Evolutionary conservation across 2,888 invertebrate genomes (phyloP).

Genomic region (Pyrrhosoma nymphula): DNA sequence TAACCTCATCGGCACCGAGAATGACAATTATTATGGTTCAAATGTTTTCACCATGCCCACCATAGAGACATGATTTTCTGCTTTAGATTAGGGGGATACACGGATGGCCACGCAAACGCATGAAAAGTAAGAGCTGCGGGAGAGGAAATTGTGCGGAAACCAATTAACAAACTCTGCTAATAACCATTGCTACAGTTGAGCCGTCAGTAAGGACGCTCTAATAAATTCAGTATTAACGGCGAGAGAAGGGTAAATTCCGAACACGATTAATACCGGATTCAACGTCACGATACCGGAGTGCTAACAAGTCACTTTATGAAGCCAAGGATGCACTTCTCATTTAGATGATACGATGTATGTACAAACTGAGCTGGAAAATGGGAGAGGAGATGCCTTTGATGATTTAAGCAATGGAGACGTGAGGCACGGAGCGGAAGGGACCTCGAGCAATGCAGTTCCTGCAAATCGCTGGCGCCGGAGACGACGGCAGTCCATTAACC

Average conservation of each 20-base stretch:
- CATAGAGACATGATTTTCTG: too few species aligned
- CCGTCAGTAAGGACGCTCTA: too few species aligned
- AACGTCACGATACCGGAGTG: background rate
- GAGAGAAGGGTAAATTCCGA: background rate
- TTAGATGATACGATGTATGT: background rate
- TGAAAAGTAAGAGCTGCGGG: too few species aligned
- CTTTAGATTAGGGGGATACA: too few species aligned
- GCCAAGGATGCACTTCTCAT: background rate
- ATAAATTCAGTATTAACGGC: background rate
- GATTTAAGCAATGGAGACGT: background rate
- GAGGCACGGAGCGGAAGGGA: background rate
- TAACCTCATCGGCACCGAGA: too few species aligned
- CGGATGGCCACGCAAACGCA: too few species aligned
- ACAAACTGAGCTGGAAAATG: background rate
- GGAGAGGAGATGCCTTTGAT: background rate
- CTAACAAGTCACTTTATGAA: background rate
- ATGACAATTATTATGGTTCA: too few species aligned
- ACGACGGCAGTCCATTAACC: background rate
- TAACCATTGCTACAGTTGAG: too few species aligned
- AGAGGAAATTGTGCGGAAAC: too few species aligned
- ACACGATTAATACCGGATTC: background rate
- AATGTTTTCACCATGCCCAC: too few species aligned
- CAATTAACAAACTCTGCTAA: too few species aligned
- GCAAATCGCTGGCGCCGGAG: background rate
- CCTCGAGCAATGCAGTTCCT: background rate